Evolutionary conservation across 2,888 invertebrate genomes (phyloP), one percentile per base, ranked within the genome.

Genomic region (Agriopis aurantiaria): DNA sequence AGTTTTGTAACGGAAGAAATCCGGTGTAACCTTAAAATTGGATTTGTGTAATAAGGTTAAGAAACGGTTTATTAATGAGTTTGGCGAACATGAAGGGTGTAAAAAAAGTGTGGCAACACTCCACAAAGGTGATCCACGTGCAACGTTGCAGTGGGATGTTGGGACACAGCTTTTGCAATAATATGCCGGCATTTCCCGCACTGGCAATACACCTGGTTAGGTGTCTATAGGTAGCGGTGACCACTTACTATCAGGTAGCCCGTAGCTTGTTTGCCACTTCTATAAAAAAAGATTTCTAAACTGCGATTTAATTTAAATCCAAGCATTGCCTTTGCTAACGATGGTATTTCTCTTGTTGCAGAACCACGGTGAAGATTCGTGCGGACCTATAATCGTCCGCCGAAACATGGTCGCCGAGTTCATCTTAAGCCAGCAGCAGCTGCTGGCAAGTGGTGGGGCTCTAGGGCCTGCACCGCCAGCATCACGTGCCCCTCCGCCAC

Each of bases 401-500:
- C 96, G 96, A 95, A 97, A 97, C 95, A 97, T 97, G 97, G 97
- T 97, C 93, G 97, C 97, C 91, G 97, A 97, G 95, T 97, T 97
- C 91, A 96, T 97, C 86, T 95, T 97, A 89, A 97, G 97, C 86
- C 97, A 96, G 89, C 96, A 96, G 82, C 94, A 92, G 84, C 86
- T 94, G 87, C 82, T 94, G 80, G 88, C 88, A 43, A 92, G 88
- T 40, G 91, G 90, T n/a, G 88, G 87, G 0, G 82, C 86, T 46
- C 82, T 94, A 33, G 91, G 91, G 45, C 91, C 91, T 43, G 91
- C 91, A 56, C 91, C 92, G 3, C 83, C 86, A 8, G 85, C 90
- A 9, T 85, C 90, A 11, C 88, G 91, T 63, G 88, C 90, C 51
- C 90, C 88, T 3, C 91, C 88, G 14, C 91, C 90, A 0, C 88